Base-by-base conservation (phyloP, 2,797 vertebrate genomes). In the Coreius guichenoti region DNA sequence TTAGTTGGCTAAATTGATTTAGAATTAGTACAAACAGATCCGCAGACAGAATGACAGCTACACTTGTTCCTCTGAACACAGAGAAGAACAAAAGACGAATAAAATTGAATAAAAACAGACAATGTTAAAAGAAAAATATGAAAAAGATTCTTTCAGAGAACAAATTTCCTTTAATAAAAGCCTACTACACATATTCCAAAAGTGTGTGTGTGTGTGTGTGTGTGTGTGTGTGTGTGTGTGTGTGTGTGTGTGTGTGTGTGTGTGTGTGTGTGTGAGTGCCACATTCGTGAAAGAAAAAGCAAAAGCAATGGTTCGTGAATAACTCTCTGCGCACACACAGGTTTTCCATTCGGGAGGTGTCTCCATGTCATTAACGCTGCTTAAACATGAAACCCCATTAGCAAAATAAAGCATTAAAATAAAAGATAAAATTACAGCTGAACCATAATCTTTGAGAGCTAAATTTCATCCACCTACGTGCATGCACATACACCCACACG, bases 341-440 rank as follows among this genome's bases (percentile, higher is more conserved):
- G 63, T 84, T 79, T 84, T 78, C 39, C 75, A 78, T 84, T 80
- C 21, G n/a, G 77, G 56, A 49, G 83, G 83, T 79, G 76, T 80
- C 84, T 85, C 68, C 68, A 65, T 85, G 84, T 80, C 76, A 80
- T 85, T 85, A 85, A 80, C 69, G 23, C 83, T 74, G 56, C 77
- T 74, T 85, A 63, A 80, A 85, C 23, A 45, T 74, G 84, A 80
- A 85, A 80, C 68, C 84, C 84, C 77, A 85, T 85, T 85, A 85
- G 84, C 77, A 80, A 85, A 85, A 85, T 80, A 85, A 80, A 80
- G 77, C 77, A 74, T 85, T 80, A 36, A 73, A 85, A 80, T 85
- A 73, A 85, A 85, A 80, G 77, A 54, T 70, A 70, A 65, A 85
- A 85, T 85, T 85, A 80, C 84, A 85, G 67, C 68, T 54, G 84